phyloP scores from a whole-genome alignment of 2,888 invertebrate genomes.

The Meliscaeva auricollis region DNA sequence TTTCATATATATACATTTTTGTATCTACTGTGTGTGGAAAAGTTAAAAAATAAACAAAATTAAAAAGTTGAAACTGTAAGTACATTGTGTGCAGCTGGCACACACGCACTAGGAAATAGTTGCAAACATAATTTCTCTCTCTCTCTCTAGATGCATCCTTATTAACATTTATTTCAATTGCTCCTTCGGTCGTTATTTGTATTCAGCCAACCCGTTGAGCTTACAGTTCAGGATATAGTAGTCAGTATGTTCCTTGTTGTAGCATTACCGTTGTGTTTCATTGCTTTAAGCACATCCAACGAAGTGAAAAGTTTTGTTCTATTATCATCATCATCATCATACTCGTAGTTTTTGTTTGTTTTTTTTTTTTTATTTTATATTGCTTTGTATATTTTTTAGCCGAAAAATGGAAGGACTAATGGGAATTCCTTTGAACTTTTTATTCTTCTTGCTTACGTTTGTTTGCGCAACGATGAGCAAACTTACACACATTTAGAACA shows the following conservation, averaged over 20 bases:
- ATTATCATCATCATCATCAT: conserved; percentile 43
- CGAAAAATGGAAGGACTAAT: conserved; percentile 67
- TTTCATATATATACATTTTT: conserved; percentile 53
- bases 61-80: conserved; percentile 14
- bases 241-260: neutral
- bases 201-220: conserved; percentile 39
- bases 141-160: conserved; percentile 64
- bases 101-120: conserved; percentile 22
- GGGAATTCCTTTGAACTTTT: conserved; percentile 70
- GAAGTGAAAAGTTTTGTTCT: conserved; percentile 72
- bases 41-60: conserved; percentile 33
- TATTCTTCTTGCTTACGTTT: conserved; percentile 10
- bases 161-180: conserved; percentile 77
- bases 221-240: conserved; percentile 16
- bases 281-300: conserved; percentile 62
- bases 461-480: conserved; percentile 9
- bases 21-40: neutral
- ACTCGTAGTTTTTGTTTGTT: neutral
- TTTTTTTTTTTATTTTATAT: neutral
- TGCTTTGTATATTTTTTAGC: conserved; percentile 31
- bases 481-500: conserved; percentile 46
- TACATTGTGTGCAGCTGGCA: conserved; percentile 28
- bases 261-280: conserved; percentile 57
- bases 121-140: conserved; percentile 59
- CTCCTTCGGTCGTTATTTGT: conserved; percentile 64